phyloP scores from a whole-genome alignment of 2,797 vertebrate species.

The Crax fasciolata region DNA sequence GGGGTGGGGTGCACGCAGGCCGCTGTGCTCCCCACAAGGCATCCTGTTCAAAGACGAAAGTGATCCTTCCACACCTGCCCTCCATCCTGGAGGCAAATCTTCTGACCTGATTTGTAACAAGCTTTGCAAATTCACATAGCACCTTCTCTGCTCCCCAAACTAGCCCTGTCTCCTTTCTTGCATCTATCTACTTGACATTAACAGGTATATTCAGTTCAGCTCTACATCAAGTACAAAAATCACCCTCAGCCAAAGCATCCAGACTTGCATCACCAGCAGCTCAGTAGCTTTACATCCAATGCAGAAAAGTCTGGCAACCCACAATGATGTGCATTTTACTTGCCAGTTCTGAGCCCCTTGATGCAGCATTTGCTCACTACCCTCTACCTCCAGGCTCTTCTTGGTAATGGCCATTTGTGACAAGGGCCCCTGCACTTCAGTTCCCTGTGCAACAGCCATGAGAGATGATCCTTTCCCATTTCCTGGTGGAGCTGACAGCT shows the following conservation, averaged over 20 bases:
- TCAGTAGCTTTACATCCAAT: neutral
- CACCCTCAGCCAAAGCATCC: neutral
- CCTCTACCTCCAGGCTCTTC: neutral
- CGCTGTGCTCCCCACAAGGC: neutral
- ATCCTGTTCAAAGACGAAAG: neutral
- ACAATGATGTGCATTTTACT: neutral
- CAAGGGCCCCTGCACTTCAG: neutral
- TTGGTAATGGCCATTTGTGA: neutral
- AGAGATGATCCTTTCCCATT: neutral
- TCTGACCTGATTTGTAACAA: neutral
- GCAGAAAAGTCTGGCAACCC: neutral
- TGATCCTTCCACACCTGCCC: neutral
- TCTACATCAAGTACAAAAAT: constrained; percentile 1
- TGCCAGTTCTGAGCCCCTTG: neutral
- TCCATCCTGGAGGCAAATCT: neutral
- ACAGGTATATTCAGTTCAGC: neutral
- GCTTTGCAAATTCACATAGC: neutral
- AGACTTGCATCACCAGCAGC: neutral
- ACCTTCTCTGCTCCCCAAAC: neutral
- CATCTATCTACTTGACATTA: neutral
- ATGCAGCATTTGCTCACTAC: neutral
- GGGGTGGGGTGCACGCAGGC: neutral
- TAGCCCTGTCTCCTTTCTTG: neutral
- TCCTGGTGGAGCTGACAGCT: constrained; percentile 4
- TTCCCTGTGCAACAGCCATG: fast-evolving